Evolutionary conservation across 2,797 vertebrate genomes (phyloP).

Genomic region (Allobates femoralis): DNA sequence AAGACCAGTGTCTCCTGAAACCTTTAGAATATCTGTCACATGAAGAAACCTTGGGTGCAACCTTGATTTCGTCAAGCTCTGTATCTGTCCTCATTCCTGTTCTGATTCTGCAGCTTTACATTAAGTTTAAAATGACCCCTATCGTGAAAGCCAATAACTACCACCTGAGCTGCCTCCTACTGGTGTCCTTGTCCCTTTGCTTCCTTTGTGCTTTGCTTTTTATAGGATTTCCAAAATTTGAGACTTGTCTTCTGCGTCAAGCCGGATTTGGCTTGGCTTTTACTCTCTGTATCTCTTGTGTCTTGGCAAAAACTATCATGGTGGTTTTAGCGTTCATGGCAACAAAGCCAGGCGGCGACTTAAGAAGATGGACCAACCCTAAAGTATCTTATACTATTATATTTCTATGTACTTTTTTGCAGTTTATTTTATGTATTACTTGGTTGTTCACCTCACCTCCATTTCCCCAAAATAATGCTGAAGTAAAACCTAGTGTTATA

Average conservation of each 20-base stretch:
- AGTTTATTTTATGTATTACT: conserved; percentile 31
- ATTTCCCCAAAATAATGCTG: conserved; percentile 30
- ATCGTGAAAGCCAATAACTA: too few relatives aligned
- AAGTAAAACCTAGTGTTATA: not conserved
- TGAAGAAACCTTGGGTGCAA: conserved; percentile 28
- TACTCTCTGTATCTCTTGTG: conserved; percentile 43
- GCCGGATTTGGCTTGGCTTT: too few relatives aligned
- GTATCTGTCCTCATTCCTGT: conserved; percentile 8
- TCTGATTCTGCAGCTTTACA: too few relatives aligned
- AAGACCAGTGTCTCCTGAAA: conserved; percentile 28
- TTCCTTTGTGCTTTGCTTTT: too few relatives aligned
- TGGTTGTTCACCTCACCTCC: conserved; percentile 39
- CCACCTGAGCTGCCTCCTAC: too few relatives aligned
- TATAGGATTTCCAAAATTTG: too few relatives aligned
- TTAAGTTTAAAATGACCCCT: too few relatives aligned
- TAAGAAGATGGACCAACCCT: too few relatives aligned
- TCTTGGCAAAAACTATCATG: conserved; percentile 55
- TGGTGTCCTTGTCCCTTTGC: too few relatives aligned
- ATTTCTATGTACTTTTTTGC: not conserved
- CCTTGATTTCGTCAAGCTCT: not conserved
- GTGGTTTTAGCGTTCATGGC: conserved; percentile 43
- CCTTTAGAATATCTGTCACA: conserved; percentile 34
- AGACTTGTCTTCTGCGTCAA: too few relatives aligned
- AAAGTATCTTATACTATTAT: too few relatives aligned
- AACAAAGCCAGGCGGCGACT: too few relatives aligned